Conservation (phyloP, 1,140 invertebrate genomes). For the Danaus melanippus region DNA sequence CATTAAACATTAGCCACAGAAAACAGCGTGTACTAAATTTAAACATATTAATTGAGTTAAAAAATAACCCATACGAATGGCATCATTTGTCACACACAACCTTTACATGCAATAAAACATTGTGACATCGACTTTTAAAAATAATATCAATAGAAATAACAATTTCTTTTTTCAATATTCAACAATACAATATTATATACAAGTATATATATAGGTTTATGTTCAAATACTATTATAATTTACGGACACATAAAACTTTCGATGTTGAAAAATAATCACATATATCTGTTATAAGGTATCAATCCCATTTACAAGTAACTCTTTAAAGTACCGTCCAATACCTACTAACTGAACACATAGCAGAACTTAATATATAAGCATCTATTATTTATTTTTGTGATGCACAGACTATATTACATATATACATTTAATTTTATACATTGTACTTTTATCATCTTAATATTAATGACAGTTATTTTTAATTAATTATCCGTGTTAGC, state of each 20-base stretch:
- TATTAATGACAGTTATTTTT: slow-evolving; percentile 2
- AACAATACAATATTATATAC: no score
- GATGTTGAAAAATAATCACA: slow-evolving; percentile 14
- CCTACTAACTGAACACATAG: slow-evolving; percentile 19
- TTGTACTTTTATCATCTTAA: slow-evolving; percentile 15
- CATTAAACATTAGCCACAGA: no score
- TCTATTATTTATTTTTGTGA: slow-evolving; percentile 11
- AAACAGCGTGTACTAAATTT: no score
- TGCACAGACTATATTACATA: slow-evolving; percentile 19
- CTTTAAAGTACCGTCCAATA: slow-evolving; percentile 12
- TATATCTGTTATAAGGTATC: slow-evolving; percentile 11
- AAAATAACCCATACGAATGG: no score
- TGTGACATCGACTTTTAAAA: no score
- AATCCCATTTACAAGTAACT: slow-evolving; percentile 12
- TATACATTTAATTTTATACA: slow-evolving; percentile 17
- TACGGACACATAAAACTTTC: slow-evolving; percentile 8
- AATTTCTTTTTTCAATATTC: no score
- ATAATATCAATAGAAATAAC: no score
- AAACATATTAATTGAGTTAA: no score
- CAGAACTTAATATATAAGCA: slow-evolving; percentile 20
- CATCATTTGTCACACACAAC: no score
- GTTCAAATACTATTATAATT: no score
- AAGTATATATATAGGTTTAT: no score
- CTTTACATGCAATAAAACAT: no score
- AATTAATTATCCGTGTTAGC: neutral